Base-by-base conservation (phyloP, 53 echinoderm and acorn worm species). In the Glandiceps talaboti region DNA sequence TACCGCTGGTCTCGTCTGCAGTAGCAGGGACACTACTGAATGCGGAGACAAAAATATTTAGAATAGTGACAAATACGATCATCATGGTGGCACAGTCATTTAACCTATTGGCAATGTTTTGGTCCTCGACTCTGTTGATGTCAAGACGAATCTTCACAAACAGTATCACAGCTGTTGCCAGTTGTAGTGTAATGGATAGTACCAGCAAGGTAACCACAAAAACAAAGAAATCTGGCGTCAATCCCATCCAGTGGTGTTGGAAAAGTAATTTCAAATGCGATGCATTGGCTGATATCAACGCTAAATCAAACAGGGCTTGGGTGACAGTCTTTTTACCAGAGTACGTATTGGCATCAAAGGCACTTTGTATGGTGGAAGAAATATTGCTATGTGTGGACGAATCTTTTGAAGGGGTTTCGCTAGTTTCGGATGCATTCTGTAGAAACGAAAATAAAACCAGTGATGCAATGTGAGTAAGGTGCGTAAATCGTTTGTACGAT, bases 311-410 rank as follows among this genome's bases (percentile, higher is more conserved):
- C 12, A 99, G 82, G 14, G 91, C 99, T 78, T 99, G 84, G 1
- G 81, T 87, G 29, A 99, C 87, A 28, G 99, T 93, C 81, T 99
- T 94, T 88, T 99, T 99, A 0, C 93, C 93, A 74, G 99, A 87
- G 81, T 89, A 99, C 74, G 93, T 89, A 86, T 99, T 99, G 91
- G 64, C 64, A 20, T 45, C 20, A 20, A 45, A 45, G 6, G 64
- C n/a, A n/a, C n/a, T n/a, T n/a, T n/a, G n/a, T n/a, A n/a, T n/a
- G n/a, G n/a, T n/a, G n/a, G n/a, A n/a, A n/a, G n/a, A n/a, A n/a
- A n/a, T n/a, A n/a, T n/a, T n/a, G n/a, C n/a, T n/a, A n/a, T n/a
- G n/a, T n/a, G n/a, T n/a, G n/a, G n/a, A n/a, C n/a, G n/a, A n/a
- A n/a, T n/a, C n/a, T n/a, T n/a, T n/a, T n/a, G n/a, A n/a, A n/a